These are phyloP conservation scores for Lineus longissimus DNA, from an alignment of 1,140 invertebrate species.

Conservation along the genomic window DNA sequence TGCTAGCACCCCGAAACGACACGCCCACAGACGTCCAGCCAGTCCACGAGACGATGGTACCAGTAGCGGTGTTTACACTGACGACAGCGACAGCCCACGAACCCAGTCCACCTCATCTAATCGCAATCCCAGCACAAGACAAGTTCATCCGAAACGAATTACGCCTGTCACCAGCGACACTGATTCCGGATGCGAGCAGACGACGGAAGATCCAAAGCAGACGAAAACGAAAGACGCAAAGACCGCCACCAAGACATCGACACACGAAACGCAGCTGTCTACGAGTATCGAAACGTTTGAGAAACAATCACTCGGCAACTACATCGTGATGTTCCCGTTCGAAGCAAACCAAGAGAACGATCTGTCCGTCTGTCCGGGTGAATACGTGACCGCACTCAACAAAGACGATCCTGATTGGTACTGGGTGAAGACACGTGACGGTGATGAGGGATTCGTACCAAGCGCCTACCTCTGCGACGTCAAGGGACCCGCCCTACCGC, in stretches of 20 bases:
- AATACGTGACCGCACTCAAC: conserved; percentile 91
- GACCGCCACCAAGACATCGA: not conserved
- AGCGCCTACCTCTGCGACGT: conserved; percentile 64
- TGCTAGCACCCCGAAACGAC: too few relatives aligned
- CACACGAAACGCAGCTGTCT: too few relatives aligned
- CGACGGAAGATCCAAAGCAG: conserved; percentile 44
- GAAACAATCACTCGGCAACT: conserved; percentile 65
- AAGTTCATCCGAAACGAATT: too few relatives aligned
- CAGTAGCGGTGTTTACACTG: too few relatives aligned
- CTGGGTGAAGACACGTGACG: conserved; percentile 87
- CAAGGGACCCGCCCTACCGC: not conserved
- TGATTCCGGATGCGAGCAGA: conserved; percentile 35
- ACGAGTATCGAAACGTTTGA: not conserved
- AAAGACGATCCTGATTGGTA: conserved; percentile 93
- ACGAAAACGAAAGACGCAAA: not conserved
- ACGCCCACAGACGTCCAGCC: too few relatives aligned
- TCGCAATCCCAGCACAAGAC: too few relatives aligned
- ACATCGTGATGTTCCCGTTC: conserved; percentile 90
- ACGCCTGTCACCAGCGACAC: not conserved
- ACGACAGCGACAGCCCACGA: too few relatives aligned
- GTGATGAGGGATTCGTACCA: conserved; percentile 92
- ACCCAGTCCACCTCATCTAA: too few relatives aligned
- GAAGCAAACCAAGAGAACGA: conserved; percentile 91
- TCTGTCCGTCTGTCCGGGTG: conserved; percentile 85
- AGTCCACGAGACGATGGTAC: too few relatives aligned